Conservation (phyloP, 2,797 vertebrate genomes). For the Enteromius anoplus region DNA sequence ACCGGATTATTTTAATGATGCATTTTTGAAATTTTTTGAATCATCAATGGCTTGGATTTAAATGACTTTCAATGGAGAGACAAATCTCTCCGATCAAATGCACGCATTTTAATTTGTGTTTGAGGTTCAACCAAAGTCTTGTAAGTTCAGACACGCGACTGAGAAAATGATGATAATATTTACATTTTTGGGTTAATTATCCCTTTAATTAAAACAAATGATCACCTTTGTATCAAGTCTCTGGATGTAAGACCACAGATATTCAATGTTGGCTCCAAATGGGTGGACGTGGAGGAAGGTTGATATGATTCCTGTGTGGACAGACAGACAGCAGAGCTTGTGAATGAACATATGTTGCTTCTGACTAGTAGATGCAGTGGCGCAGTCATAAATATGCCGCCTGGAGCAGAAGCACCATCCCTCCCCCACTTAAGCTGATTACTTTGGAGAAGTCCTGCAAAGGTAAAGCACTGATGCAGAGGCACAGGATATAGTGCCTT, state of each 20-base stretch:
- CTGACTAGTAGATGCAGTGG: slow-evolving; percentile 53
- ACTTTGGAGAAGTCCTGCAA: slow-evolving; percentile 70
- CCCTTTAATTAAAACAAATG: neutral
- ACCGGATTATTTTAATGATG: neutral
- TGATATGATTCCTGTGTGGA: slow-evolving; percentile 88
- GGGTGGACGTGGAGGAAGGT: slow-evolving; percentile 97
- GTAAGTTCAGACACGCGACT: neutral
- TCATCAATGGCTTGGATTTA: neutral
- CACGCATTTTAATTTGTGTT: neutral
- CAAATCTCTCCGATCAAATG: neutral
- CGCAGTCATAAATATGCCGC: slow-evolving; percentile 56
- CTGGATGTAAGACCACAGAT: slow-evolving; percentile 96
- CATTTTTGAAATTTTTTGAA: neutral
- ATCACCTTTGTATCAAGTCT: slow-evolving; percentile 92
- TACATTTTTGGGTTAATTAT: neutral
- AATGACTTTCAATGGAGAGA: neutral
- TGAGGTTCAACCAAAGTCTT: neutral
- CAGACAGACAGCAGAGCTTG: slow-evolving; percentile 43
- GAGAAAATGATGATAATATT: neutral
- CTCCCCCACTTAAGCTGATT: slow-evolving; percentile 67
- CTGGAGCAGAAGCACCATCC: slow-evolving; percentile 59
- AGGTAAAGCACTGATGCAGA: slow-evolving; percentile 61
- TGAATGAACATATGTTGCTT: slow-evolving; percentile 52
- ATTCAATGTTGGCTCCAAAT: slow-evolving; percentile 96
- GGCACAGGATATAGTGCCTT: slow-evolving; percentile 61